Evolutionary conservation across 2,888 invertebrate genomes (phyloP).

Genomic region (Pycnomerus fuliginosus): DNA sequence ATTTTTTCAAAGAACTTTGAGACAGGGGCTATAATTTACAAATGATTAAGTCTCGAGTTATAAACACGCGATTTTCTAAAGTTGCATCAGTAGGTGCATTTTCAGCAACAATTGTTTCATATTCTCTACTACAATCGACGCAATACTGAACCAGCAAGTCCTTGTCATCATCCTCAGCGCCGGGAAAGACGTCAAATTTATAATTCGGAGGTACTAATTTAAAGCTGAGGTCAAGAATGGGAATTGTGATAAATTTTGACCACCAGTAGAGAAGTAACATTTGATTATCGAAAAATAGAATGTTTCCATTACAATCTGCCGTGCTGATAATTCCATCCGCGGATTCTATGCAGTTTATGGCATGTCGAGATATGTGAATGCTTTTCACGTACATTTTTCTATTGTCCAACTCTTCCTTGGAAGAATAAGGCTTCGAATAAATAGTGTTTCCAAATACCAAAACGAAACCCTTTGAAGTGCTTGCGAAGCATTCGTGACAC

Average conservation of each 20-base stretch:
- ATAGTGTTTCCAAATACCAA: constrained; percentile 57
- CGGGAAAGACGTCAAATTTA: too few relatives aligned
- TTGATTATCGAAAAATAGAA: constrained; percentile 62
- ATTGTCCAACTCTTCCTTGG: constrained; percentile 42
- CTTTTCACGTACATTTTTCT: constrained; percentile 55
- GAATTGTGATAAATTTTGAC: constrained; percentile 52
- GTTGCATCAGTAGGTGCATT: constrained; percentile 60
- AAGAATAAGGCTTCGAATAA: constrained; percentile 49
- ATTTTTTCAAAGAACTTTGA: too few relatives aligned
- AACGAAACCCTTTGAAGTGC: constrained; percentile 55
- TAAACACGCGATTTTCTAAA: constrained; percentile 53
- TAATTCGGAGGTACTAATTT: neutral
- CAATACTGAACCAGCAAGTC: too few relatives aligned
- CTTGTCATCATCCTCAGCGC: neutral
- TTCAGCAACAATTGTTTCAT: too few relatives aligned
- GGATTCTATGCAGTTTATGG: constrained; percentile 55
- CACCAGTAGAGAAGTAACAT: constrained; percentile 61
- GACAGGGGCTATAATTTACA: too few relatives aligned
- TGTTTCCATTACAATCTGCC: constrained; percentile 57
- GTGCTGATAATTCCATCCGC: constrained; percentile 55
- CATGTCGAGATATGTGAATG: constrained; percentile 46
- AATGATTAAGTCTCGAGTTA: constrained; percentile 55
- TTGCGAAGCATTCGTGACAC: constrained; percentile 56
- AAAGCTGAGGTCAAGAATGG: neutral
- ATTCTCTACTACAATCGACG: too few relatives aligned